Percentiles rank a stretch among this genome's conserved stretches.
Conservation (phyloP, 2,113 vertebrate genomes). For the Rhinolophus sinicus region DNA sequence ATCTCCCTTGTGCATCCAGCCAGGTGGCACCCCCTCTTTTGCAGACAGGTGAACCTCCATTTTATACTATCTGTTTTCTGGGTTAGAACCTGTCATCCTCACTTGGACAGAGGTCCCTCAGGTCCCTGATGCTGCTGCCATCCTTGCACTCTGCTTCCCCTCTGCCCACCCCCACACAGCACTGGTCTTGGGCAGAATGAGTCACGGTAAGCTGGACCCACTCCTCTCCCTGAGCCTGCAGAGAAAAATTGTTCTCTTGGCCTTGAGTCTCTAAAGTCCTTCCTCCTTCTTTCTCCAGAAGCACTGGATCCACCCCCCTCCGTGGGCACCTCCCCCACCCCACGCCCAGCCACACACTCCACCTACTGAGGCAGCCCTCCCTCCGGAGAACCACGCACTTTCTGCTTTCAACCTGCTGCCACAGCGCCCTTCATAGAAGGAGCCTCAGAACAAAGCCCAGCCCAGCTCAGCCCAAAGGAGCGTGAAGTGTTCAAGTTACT, state of each 20-base stretch:
- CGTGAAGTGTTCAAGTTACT: slow-evolving; percentile 64
- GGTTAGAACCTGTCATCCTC: neutral
- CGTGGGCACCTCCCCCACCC: neutral
- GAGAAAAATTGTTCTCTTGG: neutral
- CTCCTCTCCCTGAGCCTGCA: neutral
- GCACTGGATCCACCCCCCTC: neutral
- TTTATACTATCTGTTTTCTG: neutral
- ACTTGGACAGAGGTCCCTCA: neutral
- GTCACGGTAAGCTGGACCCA: neutral
- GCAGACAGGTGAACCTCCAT: neutral
- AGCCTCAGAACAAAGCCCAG: slow-evolving; percentile 47
- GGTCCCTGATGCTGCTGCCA: neutral
- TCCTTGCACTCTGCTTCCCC: neutral
- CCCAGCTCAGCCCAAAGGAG: slow-evolving; percentile 50
- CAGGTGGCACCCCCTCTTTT: neutral
- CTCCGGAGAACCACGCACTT: neutral
- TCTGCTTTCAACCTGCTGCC: slow-evolving; percentile 14
- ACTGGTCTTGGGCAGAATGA: neutral
- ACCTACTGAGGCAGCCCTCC: slow-evolving; percentile 9
- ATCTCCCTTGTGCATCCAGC: neutral
- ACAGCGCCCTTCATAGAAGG: slow-evolving; percentile 19
- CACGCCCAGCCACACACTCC: neutral
- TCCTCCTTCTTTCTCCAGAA: neutral
- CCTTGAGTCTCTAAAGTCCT: neutral
- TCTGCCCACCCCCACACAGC: neutral